Evolutionary conservation across 2,113 vertebrate genomes (phyloP).

Genomic region (Lampris megalopsis): DNA sequence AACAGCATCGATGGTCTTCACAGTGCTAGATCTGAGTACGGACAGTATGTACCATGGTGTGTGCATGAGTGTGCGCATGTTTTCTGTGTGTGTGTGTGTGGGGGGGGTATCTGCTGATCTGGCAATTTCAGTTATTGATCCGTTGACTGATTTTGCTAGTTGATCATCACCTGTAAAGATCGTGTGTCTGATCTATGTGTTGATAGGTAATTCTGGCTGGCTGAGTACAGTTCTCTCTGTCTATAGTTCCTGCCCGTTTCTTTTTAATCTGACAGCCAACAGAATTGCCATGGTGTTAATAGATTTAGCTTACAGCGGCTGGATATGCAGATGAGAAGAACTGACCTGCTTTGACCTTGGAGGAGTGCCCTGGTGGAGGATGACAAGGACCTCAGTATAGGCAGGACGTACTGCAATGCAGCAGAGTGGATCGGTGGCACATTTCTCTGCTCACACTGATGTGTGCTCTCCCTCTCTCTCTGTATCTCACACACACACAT

Average conservation of each 20-base stretch:
- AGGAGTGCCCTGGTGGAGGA: constrained; percentile 66
- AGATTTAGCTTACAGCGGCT: constrained; percentile 57
- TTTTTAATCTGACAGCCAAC: constrained; percentile 34
- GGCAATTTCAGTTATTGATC: constrained; percentile 15
- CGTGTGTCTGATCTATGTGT: constrained; percentile 22
- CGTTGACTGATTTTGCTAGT: constrained; percentile 17
- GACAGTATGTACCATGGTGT: too few relatives aligned
- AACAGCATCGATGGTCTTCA: background rate
- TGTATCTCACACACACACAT: constrained; percentile 17
- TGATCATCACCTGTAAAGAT: constrained; percentile 47
- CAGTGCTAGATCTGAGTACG: constrained; percentile 12
- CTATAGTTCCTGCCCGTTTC: constrained; percentile 38
- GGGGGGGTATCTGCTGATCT: constrained; percentile 4
- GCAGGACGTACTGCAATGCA: constrained; percentile 83
- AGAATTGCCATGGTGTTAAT: constrained; percentile 64
- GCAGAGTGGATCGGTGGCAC: constrained; percentile 74
- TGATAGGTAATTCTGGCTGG: constrained; percentile 29
- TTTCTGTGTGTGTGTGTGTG: background rate
- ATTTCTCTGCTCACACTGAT: constrained; percentile 38
- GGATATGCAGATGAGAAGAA: constrained; percentile 74
- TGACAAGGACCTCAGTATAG: constrained; percentile 68
- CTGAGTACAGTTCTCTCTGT: background rate
- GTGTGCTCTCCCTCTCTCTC: too few relatives aligned
- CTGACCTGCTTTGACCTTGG: constrained; percentile 79
- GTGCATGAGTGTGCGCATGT: too few relatives aligned